Evolutionary conservation across 2,797 vertebrate genomes (phyloP), one percentile per base, ranked within the genome.

Genomic region (Cyclura pinguis): DNA sequence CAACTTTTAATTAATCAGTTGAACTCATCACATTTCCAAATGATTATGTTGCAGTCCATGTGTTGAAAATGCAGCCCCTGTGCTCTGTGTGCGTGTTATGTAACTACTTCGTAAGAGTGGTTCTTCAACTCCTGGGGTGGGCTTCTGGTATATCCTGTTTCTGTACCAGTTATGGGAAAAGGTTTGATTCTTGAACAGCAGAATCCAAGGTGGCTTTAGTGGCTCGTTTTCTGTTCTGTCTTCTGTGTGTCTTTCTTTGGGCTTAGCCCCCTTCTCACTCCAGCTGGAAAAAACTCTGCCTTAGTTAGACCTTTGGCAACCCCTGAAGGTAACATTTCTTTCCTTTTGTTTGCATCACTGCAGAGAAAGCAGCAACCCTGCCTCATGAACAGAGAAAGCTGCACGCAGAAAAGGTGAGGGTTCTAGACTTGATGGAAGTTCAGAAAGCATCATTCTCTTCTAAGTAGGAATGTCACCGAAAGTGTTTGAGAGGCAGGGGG

Each of bases 341-440:
- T 80, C 91, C 90, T 89, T 38, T 42, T 3, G 1, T 55, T 89
- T 55, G 32, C 2, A 3, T 55, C 59, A 72, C 74, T 89, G 38
- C 93, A 99, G 99, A 99, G 93, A 99, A 99, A 97, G 99, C 99
- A 59, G 99, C 98, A 42, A 98, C 98, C 0, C 96, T 99, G 96
- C 99, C 99, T 91, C 99, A 98, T 0, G 98, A 99, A n/a, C 98
- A 99, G 93, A 98, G 99, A 92, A 99, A 99, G 89, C 97, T 99
- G 59, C 99, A 99, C 0, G 99, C 99, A 1, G 99, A 99, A 95
- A 99, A 99, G 98, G 99, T 99, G 97, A 97, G 96, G 18, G 1
- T 4, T 20, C 91, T 20, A 87, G 57, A 0, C 1, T 29, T 10
- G 32, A 1, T 0, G 38, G 42, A 9, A 47, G 27, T 84, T 9